phyloP scores from a whole-genome alignment of 2,113 vertebrate species.

The Calyptommatus sinebrachiatus region DNA sequence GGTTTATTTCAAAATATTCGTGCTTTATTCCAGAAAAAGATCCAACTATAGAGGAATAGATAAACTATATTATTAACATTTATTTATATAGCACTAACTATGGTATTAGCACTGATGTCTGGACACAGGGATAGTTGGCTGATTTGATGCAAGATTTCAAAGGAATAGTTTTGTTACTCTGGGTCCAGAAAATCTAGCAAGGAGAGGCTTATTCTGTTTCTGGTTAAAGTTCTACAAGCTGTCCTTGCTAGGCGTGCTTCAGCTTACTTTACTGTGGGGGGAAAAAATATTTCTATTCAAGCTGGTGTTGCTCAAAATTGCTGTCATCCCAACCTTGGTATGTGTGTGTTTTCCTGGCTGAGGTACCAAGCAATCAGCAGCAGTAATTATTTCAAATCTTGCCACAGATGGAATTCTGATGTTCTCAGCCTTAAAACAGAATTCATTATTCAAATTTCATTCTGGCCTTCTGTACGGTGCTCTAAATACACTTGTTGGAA shows the following conservation, averaged over 20 bases:
- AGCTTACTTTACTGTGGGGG: constrained; percentile 65
- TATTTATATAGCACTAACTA: too few species aligned
- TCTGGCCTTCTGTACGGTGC: constrained; percentile 57
- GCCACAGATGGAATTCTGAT: constrained; percentile 80
- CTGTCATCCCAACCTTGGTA: constrained; percentile 77
- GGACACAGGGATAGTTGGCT: too few species aligned
- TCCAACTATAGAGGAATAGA: too few species aligned
- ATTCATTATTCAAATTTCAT: constrained; percentile 77
- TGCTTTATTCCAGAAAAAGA: too few species aligned
- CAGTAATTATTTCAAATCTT: constrained; percentile 80
- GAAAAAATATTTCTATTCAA: constrained; percentile 69
- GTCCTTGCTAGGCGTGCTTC: constrained; percentile 36
- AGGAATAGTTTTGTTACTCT: too few species aligned
- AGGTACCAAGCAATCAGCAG: constrained; percentile 79
- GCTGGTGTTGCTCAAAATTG: constrained; percentile 72
- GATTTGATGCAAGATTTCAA: too few species aligned
- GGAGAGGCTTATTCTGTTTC: too few species aligned
- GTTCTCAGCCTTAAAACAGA: constrained; percentile 74
- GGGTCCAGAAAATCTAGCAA: too few species aligned
- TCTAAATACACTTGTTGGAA: constrained; percentile 2
- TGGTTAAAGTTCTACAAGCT: too few species aligned
- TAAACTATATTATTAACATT: too few species aligned
- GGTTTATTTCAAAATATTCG: too few species aligned
- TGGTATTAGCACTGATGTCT: too few species aligned
- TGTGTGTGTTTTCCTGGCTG: constrained; percentile 75